Evolutionary conservation across 2,113 vertebrate species (phyloP).

Genomic region (Anhinga anhinga): DNA sequence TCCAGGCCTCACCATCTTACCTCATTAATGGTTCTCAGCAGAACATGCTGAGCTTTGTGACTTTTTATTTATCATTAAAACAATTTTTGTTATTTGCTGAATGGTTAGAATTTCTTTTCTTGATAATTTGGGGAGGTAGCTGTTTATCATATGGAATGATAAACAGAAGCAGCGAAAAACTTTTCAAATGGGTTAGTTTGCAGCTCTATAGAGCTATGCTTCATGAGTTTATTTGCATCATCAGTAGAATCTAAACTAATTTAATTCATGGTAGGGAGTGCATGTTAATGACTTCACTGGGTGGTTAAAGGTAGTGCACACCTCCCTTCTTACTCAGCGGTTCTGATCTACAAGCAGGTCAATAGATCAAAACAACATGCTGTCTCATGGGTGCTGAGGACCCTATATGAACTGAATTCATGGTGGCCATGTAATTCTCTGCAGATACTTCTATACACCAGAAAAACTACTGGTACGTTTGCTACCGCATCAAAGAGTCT

Average conservation of each 20-base stretch:
- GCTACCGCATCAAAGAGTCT: background rate
- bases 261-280: slow-evolving; percentile 50
- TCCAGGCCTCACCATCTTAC: background rate
- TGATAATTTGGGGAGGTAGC: slow-evolving; percentile 57
- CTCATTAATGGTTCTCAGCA: slow-evolving; percentile 44
- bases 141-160: slow-evolving; percentile 57
- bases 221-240: slow-evolving; percentile 45
- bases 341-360: background rate
- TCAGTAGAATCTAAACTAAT: slow-evolving; percentile 61
- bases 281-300: slow-evolving; percentile 27
- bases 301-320: background rate
- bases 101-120: slow-evolving; percentile 54
- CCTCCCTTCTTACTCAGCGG: background rate
- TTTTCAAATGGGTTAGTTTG: slow-evolving; percentile 42
- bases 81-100: slow-evolving; percentile 57
- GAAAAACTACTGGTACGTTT: background rate
- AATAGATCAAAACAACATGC: background rate
- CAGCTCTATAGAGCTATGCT: slow-evolving; percentile 27
- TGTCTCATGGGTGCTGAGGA: background rate
- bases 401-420: background rate
- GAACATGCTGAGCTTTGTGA: slow-evolving; percentile 63
- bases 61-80: slow-evolving; percentile 66
- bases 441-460: background rate
- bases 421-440: background rate
- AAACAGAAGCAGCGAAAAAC: slow-evolving; percentile 35